Conservation (phyloP, 1,140 invertebrate species). For the Aleiodes sp. region DNA sequence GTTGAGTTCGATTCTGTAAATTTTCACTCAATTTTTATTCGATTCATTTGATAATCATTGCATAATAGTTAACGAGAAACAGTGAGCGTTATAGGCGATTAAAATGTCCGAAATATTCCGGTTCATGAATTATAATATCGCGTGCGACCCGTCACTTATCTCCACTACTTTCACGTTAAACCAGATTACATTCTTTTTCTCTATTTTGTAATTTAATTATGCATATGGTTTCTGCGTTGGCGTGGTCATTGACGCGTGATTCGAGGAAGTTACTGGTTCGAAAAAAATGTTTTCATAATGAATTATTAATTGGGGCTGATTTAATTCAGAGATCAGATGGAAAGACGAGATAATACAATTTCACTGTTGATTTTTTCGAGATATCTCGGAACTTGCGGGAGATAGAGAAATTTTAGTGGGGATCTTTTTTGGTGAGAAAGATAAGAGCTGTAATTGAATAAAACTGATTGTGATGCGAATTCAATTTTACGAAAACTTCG, state of each 20-base stretch:
- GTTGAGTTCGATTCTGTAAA: too few species aligned
- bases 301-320: neutral
- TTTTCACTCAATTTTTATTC: neutral
- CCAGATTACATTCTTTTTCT: neutral
- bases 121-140: conserved; percentile 6
- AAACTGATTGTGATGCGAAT: too few species aligned
- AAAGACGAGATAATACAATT: too few species aligned
- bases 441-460: too few species aligned
- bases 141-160: conserved; percentile 12
- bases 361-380: too few species aligned
- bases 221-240: neutral
- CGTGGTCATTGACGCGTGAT: conserved; percentile 5
- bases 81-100: neutral
- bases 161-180: conserved; percentile 8
- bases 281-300: neutral
- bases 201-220: neutral
- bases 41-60: neutral
- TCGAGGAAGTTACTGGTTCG: neutral
- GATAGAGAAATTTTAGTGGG: too few species aligned
- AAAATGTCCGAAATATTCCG: neutral
- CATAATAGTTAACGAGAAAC: neutral
- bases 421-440: too few species aligned
- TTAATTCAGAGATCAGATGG: too few species aligned
- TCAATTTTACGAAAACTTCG: too few species aligned
- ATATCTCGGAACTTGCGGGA: too few species aligned